Conservation (phyloP, 2,797 vertebrate genomes). For the Enteromius treurensis region DNA sequence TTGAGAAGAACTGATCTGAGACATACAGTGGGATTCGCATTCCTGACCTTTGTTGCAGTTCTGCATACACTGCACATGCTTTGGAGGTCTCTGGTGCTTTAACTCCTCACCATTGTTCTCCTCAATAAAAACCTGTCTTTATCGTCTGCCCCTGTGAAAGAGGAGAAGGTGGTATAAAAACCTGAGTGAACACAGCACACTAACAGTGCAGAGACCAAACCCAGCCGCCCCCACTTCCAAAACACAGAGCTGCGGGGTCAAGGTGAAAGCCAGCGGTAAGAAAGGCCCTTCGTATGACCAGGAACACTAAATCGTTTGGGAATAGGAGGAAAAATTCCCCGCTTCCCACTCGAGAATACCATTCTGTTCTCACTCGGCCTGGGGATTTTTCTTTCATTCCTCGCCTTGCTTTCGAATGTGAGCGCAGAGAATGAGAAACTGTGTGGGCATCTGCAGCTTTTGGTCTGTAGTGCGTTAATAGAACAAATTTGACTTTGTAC, state of each 20-base stretch:
- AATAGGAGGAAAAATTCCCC: constrained; percentile 53
- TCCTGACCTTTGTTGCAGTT: constrained; percentile 5
- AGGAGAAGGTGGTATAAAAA: constrained; percentile 13
- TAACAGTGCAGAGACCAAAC: constrained; percentile 22
- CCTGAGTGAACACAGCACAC: neutral
- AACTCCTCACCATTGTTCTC: constrained; percentile 37
- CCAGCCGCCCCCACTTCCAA: constrained; percentile 10
- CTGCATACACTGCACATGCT: constrained; percentile 11
- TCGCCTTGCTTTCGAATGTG: neutral
- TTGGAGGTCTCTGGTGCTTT: constrained; percentile 5
- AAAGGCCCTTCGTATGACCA: constrained; percentile 40
- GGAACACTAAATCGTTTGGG: constrained; percentile 42
- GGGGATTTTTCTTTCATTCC: constrained; percentile 41
- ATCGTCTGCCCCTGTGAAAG: constrained; percentile 31
- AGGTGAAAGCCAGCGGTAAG: constrained; percentile 36
- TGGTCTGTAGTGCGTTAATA: neutral
- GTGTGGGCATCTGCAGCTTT: neutral
- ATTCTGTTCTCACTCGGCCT: constrained; percentile 34
- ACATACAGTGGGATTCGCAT: neutral
- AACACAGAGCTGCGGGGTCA: constrained; percentile 36
- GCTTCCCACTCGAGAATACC: constrained; percentile 56
- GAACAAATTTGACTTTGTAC: neutral
- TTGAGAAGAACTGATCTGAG: neutral
- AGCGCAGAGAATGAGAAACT: constrained; percentile 9
- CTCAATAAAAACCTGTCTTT: constrained; percentile 30